Evolutionary conservation across 2,113 vertebrate genomes (phyloP), one percentile per base, ranked within the genome.

Genomic region (Rhinoderma darwinii): DNA sequence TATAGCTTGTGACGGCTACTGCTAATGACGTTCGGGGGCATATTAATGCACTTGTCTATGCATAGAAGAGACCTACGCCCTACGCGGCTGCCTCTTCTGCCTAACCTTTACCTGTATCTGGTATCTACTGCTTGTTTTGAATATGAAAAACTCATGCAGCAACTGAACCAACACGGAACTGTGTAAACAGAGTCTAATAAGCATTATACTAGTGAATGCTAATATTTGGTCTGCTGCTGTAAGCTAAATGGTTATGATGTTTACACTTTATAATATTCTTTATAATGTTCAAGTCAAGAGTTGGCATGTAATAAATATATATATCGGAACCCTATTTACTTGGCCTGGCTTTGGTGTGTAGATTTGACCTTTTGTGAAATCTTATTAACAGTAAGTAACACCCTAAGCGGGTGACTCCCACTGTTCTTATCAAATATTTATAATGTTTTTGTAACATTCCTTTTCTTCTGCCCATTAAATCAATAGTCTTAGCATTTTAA

Each of bases 401-500:
- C 35, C 77, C 50, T 74, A 44, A 61, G 79, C 47, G 51, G 35
- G 63, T 32, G 39, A 44, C 66, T 82, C 85, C 85, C 37, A 87
- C 85, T 82, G 78, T 25, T 81, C 22, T 56, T 73, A 82, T 87
- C 44, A 82, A 87, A 59, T 87, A 87, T 87, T 59, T 82, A 87
- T 72, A n/a, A 59, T 87, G 66, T 82, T 82, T 80, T 86, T 81
- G 66, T 73, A 74, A 59, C 37, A 74, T 74, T 37, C 18, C 35
- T 59, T 59, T 87, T 82, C 44, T 73, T 82, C 6, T 68, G 74
- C 10, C 15, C 22, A 44, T 81, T 37, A 81, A 73, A 87, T 87
- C 66, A 82, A 82, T 73, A 73, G 50, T 80, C 50, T 74, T 86
- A 73, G 41, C 77, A 81, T 82, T 86, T 80, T 32, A 44, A 39